phyloP scores from a whole-genome alignment of 1,140 invertebrate genomes.

The Heterodera schachtii region DNA sequence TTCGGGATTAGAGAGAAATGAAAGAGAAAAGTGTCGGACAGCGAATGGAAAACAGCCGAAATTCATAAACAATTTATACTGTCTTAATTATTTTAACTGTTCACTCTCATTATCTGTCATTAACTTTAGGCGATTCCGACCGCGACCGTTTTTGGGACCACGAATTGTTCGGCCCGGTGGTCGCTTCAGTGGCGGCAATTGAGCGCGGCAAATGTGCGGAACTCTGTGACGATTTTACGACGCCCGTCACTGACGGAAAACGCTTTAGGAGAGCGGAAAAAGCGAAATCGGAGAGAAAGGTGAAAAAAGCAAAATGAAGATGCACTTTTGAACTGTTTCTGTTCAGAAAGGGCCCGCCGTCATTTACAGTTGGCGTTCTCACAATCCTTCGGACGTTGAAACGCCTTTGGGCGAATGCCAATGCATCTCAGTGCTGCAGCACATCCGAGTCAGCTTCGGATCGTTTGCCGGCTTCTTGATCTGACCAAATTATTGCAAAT shows the following conservation, averaged over 20 bases:
- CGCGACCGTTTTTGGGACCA: slow-evolving; percentile 57
- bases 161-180: slow-evolving; percentile 43
- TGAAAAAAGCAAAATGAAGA: not conserved
- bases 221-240: slow-evolving; percentile 30
- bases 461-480: slow-evolving; percentile 48
- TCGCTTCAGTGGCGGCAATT: slow-evolving; percentile 33
- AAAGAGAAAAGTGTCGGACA: not conserved
- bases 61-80: not conserved
- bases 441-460: slow-evolving; percentile 42
- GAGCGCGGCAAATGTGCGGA: slow-evolving; percentile 44
- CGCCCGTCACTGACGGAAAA: slow-evolving; percentile 2
- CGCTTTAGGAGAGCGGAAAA: not conserved
- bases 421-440: slow-evolving; percentile 46
- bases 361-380: slow-evolving; percentile 46
- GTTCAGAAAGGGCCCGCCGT: slow-evolving; percentile 12
- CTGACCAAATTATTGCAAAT: not conserved
- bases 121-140: slow-evolving; percentile 50
- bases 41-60: not conserved
- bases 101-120: not conserved
- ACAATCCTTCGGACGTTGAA: slow-evolving; percentile 38
- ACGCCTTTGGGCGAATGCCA: slow-evolving; percentile 39
- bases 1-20: not conserved
- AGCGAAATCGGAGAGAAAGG: not conserved
- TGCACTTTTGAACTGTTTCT: not conserved
- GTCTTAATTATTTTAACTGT: too few species aligned